Percentiles rank a stretch among this genome's conserved stretches.
Evolutionary conservation across 2,888 invertebrate genomes (phyloP).

Genomic region (Clepsis dumicolana): DNA sequence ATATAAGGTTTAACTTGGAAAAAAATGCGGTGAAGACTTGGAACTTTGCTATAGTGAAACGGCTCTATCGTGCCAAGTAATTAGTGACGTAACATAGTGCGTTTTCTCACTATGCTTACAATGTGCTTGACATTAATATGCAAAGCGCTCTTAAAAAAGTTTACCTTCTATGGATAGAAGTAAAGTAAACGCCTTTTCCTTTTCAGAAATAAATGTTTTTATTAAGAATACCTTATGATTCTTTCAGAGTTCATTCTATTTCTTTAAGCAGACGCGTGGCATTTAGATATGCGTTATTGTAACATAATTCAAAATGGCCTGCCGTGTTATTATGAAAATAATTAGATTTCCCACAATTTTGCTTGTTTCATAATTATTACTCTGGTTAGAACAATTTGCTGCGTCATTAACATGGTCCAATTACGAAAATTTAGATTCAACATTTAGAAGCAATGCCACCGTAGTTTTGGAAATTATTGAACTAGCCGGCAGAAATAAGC

Average conservation of each 20-base stretch:
- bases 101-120: constrained; percentile 37
- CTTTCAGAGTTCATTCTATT: neutral
- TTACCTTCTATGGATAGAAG: constrained; percentile 1
- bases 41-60: neutral
- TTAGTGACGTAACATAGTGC: constrained; percentile 36
- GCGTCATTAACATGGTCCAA: constrained; percentile 2
- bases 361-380: constrained; percentile 1
- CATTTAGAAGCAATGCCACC: neutral
- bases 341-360: constrained; percentile 1
- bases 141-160: constrained; percentile 15
- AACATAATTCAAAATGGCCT: neutral
- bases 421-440: neutral
- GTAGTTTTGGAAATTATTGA: neutral
- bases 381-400: constrained; percentile 3
- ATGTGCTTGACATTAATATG: constrained; percentile 38
- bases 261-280: neutral
- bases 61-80: constrained; percentile 30
- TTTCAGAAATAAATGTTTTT: neutral
- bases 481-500: neutral
- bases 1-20: neutral
- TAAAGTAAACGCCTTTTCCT: neutral
- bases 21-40: neutral
- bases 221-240: neutral
- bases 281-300: neutral
- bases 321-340: constrained; percentile 1